phyloP scores from a whole-genome alignment of 2,888 invertebrate genomes.

The Ormia ochracea region DNA sequence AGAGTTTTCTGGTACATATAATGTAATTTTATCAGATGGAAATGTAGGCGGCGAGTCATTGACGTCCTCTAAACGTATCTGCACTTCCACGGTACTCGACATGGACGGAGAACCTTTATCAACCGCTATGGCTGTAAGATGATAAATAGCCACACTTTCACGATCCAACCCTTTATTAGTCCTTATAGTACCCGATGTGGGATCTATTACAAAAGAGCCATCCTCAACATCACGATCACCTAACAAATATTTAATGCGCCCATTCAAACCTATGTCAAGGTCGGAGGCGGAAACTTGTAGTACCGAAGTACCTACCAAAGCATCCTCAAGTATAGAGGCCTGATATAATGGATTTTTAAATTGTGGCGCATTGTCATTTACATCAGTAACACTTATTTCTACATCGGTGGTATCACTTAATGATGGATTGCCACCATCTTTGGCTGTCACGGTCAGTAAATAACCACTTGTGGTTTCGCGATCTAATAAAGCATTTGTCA shows the following conservation, averaged over 20 bases:
- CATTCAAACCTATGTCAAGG: constrained; percentile 91
- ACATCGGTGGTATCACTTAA: constrained; percentile 96
- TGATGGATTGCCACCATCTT: constrained; percentile 93
- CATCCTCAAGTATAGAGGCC: constrained; percentile 91
- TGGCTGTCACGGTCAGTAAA: constrained; percentile 92
- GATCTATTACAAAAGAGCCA: constrained; percentile 94
- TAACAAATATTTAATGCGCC: constrained; percentile 88
- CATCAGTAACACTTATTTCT: constrained; percentile 95
- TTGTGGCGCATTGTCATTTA: constrained; percentile 95
- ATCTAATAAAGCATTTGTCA: constrained; percentile 90
- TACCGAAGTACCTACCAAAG: constrained; percentile 87
- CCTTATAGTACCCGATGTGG: constrained; percentile 92
- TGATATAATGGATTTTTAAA: constrained; percentile 90
- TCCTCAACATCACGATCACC: constrained; percentile 86
- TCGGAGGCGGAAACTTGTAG: constrained; percentile 89
- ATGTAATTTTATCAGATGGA: constrained; percentile 89
- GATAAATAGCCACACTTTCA: constrained; percentile 91
- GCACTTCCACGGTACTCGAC: constrained; percentile 84
- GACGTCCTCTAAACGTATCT: constrained; percentile 90
- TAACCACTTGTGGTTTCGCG: constrained; percentile 89
- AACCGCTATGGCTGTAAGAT: constrained; percentile 89
- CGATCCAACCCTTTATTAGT: constrained; percentile 93
- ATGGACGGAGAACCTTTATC: constrained; percentile 91
- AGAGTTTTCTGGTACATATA: constrained; percentile 96
- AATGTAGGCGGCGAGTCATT: constrained; percentile 95